Evolutionary conservation across 1,140 invertebrate species (phyloP).

Genomic region (Leptopilina boulardi): DNA sequence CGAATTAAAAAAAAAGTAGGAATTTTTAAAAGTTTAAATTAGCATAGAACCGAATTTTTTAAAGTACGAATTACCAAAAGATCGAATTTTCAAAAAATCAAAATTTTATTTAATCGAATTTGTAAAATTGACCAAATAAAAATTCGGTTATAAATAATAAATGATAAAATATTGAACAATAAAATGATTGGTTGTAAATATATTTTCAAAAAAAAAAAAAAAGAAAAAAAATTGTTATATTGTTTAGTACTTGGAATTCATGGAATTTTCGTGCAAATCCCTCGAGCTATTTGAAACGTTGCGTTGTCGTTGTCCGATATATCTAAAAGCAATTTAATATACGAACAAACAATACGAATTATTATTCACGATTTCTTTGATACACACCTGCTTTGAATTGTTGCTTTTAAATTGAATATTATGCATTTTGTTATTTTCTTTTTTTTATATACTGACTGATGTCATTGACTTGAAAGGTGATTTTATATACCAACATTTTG

Average conservation of each 20-base stretch:
- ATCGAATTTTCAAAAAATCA: too few species aligned
- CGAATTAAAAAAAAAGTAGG: too few species aligned
- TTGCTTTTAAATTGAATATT: conserved; percentile 14
- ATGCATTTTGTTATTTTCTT: neutral
- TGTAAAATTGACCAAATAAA: too few species aligned
- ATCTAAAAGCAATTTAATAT: conserved; percentile 3
- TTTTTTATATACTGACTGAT: neutral
- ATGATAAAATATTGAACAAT: too few species aligned
- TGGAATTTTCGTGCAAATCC: neutral
- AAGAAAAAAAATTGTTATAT: neutral
- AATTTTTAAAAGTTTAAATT: too few species aligned
- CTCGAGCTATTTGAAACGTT: neutral
- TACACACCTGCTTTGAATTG: neutral
- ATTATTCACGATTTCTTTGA: conserved; percentile 14
- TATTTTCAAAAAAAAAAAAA: too few species aligned
- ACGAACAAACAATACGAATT: neutral
- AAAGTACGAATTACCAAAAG: too few species aligned
- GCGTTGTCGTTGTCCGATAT: neutral
- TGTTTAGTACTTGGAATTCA: neutral
- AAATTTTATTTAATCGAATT: too few species aligned
- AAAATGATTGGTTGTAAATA: too few species aligned
- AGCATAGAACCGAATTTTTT: too few species aligned
- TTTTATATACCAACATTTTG: neutral
- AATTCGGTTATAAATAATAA: too few species aligned
- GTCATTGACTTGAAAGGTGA: conserved; percentile 12